Conservation (phyloP, 2,888 invertebrate species). For the Ceratothoa steindachneri region DNA sequence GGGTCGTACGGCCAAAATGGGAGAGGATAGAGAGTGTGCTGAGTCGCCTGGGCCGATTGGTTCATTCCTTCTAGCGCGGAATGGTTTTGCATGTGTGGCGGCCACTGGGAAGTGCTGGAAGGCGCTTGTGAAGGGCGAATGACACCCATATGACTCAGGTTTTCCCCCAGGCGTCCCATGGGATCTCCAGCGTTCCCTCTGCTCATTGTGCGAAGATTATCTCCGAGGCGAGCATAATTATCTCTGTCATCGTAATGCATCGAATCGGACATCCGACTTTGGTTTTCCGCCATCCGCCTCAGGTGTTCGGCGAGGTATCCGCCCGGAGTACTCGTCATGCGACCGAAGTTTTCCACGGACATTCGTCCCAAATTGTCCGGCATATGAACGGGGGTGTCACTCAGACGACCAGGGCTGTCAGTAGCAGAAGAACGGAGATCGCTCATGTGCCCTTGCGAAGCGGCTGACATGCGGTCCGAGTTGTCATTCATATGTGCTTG, state of each 20-base stretch:
- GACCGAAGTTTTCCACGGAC: slow-evolving; percentile 45
- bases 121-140: slow-evolving; percentile 44
- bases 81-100: slow-evolving; percentile 47
- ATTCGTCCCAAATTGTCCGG: slow-evolving; percentile 39
- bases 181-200: slow-evolving; percentile 40
- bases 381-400: slow-evolving; percentile 43
- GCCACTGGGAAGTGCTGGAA: slow-evolving; percentile 47
- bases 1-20: slow-evolving; percentile 47
- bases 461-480: slow-evolving; percentile 34
- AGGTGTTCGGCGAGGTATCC: slow-evolving; percentile 45
- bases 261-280: slow-evolving; percentile 44
- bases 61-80: slow-evolving; percentile 45
- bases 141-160: slow-evolving; percentile 46
- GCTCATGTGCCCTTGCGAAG: slow-evolving; percentile 28
- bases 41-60: slow-evolving; percentile 39
- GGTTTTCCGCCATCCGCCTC: slow-evolving; percentile 45
- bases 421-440: slow-evolving; percentile 36
- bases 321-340: slow-evolving; percentile 44
- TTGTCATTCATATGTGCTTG: slow-evolving; percentile 42
- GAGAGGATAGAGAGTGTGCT: slow-evolving; percentile 44
- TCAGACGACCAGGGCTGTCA: slow-evolving; percentile 41
- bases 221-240: slow-evolving; percentile 41
- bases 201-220: slow-evolving; percentile 43
- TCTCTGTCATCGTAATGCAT: slow-evolving; percentile 47
- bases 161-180: slow-evolving; percentile 44